These are phyloP conservation scores for Sinonovacula constricta DNA, from an alignment of 1,140 invertebrate species.

Conservation along the genomic window DNA sequence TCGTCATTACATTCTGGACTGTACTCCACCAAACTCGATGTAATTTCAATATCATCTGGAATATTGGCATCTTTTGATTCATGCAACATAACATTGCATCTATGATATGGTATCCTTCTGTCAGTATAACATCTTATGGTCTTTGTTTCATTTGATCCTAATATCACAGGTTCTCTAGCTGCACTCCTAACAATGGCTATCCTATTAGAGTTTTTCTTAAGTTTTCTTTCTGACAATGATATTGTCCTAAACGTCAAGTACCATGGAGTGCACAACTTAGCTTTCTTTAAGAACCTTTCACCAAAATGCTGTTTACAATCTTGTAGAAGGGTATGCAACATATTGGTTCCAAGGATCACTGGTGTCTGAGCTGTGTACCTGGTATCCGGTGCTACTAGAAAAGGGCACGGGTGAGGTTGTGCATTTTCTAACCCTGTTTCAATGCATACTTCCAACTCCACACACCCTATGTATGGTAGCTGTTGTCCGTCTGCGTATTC, in stretches of 20 bases:
- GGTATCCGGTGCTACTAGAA: constrained; percentile 15
- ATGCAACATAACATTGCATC: constrained; percentile 12
- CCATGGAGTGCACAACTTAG: constrained; percentile 20
- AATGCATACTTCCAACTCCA: not conserved
- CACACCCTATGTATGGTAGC: constrained; percentile 6
- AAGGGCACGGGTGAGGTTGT: not conserved
- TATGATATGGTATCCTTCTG: not conserved
- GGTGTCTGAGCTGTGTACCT: constrained; percentile 1
- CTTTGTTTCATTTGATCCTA: not conserved
- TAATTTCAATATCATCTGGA: constrained; percentile 22
- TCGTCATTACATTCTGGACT: not conserved
- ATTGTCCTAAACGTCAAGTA: constrained; percentile 22
- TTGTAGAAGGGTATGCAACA: not conserved
- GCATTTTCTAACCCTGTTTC: not conserved
- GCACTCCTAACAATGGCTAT: constrained; percentile 35
- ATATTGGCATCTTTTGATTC: constrained; percentile 14
- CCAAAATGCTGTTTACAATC: not conserved
- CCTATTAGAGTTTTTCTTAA: constrained; percentile 17
- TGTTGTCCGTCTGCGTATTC: constrained; percentile 18
- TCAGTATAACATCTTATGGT: not conserved
- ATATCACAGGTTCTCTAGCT: not conserved
- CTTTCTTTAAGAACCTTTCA: constrained; percentile 22
- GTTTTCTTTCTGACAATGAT: constrained; percentile 26
- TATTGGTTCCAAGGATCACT: constrained; percentile 19
- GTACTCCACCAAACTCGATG: not conserved